These are phyloP conservation scores for Orussus abietinus DNA, from an alignment of 1,140 invertebrate genomes.

Conservation along the genomic window DNA sequence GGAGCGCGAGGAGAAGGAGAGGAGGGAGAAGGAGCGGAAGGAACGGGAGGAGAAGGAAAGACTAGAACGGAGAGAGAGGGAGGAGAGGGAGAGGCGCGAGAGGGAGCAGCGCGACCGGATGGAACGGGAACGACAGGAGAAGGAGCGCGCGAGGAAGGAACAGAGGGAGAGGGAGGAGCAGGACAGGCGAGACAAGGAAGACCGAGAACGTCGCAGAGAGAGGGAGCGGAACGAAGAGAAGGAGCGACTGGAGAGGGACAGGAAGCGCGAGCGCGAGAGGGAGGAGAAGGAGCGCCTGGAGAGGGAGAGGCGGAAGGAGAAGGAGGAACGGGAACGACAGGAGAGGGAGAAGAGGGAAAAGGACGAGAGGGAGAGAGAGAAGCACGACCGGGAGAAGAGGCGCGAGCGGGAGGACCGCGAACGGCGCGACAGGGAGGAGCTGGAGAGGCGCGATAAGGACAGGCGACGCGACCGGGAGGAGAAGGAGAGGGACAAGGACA, in stretches of 20 bases:
- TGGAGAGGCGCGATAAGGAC: conserved; percentile 28
- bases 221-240: conserved; percentile 47
- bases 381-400: conserved; percentile 28
- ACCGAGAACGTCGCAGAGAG: conserved; percentile 50
- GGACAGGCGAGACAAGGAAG: conserved; percentile 27
- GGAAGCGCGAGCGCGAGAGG: conserved; percentile 43
- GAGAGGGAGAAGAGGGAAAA: conserved; percentile 36
- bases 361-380: conserved; percentile 36
- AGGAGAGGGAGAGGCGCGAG: conserved; percentile 31
- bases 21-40: conserved; percentile 30
- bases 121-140: conserved; percentile 36
- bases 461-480: conserved; percentile 21
- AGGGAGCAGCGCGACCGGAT: conserved; percentile 30
- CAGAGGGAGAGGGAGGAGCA: conserved; percentile 27
- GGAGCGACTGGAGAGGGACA: conserved; percentile 35
- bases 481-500: conserved; percentile 22
- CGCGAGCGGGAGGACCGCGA: conserved; percentile 27
- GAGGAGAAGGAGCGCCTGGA: conserved; percentile 48
- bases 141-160: conserved; percentile 27
- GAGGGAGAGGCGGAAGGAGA: conserved; percentile 29
- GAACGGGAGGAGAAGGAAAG: conserved; percentile 27
- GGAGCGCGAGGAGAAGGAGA: conserved; percentile 33
- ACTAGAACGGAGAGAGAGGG: conserved; percentile 30
- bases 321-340: conserved; percentile 36
- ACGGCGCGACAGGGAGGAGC: conserved; percentile 29